phyloP scores from a whole-genome alignment of 2,888 invertebrate species.

The Eubasilissa splendida region DNA sequence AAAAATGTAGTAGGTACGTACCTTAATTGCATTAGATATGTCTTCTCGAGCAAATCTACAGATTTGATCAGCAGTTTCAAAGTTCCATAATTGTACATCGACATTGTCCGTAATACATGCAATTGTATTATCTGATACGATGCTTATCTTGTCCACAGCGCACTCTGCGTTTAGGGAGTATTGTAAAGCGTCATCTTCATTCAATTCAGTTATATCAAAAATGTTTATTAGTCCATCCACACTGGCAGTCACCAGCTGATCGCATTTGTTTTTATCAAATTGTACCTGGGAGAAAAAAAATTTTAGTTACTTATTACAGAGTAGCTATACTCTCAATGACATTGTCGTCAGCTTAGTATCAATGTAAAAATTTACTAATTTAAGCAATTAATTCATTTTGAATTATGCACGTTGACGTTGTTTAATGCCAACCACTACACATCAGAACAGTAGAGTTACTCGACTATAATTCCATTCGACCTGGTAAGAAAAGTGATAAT shows the following conservation, averaged over 20 bases:
- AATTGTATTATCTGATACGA: conserved; percentile 70
- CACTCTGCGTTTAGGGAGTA: conserved; percentile 86
- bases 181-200: conserved; percentile 86
- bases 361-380: too few relatives aligned
- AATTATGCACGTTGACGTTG: too few relatives aligned
- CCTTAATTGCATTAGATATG: conserved; percentile 75
- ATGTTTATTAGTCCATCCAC: conserved; percentile 90
- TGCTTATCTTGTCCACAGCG: conserved; percentile 78
- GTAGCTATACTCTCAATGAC: too few relatives aligned
- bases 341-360: too few relatives aligned
- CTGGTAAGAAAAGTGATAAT: too few relatives aligned
- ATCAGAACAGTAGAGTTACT: too few relatives aligned
- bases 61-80: conserved; percentile 75
- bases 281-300: conserved; percentile 68
- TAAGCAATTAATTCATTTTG: too few relatives aligned
- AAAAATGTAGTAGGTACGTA: conserved; percentile 59
- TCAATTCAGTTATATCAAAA: conserved; percentile 81
- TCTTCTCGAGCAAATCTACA: conserved; percentile 73
- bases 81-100: conserved; percentile 80
- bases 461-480: too few relatives aligned
- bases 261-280: conserved; percentile 80
- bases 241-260: conserved; percentile 82
- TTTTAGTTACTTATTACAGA: too few relatives aligned
- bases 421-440: too few relatives aligned
- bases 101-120: conserved; percentile 82